These are phyloP conservation scores for Hyperoplus lanceolatus DNA, from an alignment of 2,797 vertebrate genomes.

Conservation along the genomic window DNA sequence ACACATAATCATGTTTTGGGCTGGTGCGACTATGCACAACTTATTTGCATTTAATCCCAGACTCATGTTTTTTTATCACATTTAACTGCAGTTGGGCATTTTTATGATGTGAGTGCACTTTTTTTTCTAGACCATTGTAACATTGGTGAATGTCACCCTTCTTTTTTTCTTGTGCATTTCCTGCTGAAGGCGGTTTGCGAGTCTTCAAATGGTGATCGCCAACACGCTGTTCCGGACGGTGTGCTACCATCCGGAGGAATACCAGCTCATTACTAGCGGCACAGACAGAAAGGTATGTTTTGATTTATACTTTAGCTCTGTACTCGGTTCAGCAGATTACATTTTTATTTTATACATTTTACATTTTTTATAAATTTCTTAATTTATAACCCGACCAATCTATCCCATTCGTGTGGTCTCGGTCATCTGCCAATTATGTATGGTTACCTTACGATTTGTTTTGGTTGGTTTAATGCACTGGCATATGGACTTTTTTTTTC, in stretches of 20 bases:
- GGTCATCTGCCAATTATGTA: neutral
- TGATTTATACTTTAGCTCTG: neutral
- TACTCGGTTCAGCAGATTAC: neutral
- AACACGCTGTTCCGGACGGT: constrained; percentile 90
- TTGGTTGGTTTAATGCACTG: constrained; percentile 1
- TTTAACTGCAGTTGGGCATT: neutral
- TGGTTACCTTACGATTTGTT: neutral
- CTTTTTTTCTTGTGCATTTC: constrained; percentile 2
- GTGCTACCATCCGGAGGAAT: constrained; percentile 93
- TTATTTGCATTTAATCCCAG: neutral
- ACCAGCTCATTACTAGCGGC: constrained; percentile 92
- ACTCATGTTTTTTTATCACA: neutral
- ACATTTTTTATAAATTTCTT: neutral
- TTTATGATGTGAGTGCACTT: neutral
- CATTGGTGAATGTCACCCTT: constrained; percentile 8
- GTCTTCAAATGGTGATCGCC: constrained; percentile 89
- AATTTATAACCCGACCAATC: neutral
- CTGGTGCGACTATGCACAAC: neutral
- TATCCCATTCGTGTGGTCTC: neutral
- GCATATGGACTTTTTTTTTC: neutral
- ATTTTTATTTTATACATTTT: neutral
- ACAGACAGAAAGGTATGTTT: constrained; percentile 89
- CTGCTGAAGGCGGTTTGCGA: constrained; percentile 83
- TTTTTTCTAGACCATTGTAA: constrained; percentile 1
- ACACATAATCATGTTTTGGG: no score